Conservation (phyloP, 2,113 vertebrate species). For the Coregonus clupeaformis region DNA sequence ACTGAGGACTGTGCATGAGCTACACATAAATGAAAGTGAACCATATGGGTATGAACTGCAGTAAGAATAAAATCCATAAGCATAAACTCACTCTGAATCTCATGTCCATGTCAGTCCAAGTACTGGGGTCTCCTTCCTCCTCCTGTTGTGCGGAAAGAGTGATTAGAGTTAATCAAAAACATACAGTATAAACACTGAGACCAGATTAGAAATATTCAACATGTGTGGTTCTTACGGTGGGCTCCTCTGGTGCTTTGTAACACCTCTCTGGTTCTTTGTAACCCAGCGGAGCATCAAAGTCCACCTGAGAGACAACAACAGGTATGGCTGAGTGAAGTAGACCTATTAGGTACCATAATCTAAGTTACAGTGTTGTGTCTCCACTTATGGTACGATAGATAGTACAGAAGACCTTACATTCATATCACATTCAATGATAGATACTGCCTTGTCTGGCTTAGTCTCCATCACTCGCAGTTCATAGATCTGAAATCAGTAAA, state of each 20-base stretch:
- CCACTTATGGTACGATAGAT: background rate
- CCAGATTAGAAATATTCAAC: background rate
- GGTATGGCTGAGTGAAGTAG: background rate
- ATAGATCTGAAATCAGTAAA: constrained; percentile 82
- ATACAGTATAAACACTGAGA: background rate
- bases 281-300: constrained; percentile 96
- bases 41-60: background rate
- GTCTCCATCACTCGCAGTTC: constrained; percentile 98
- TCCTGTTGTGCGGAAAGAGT: constrained; percentile 72
- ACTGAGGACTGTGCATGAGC: background rate
- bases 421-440: constrained; percentile 99
- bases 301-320: constrained; percentile 77
- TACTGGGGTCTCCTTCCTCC: constrained; percentile 83
- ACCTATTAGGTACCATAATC: too few species aligned
- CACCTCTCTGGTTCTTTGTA: constrained; percentile 96
- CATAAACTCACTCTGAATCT: constrained; percentile 88
- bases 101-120: constrained; percentile 84
- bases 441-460: constrained; percentile 97
- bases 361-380: background rate
- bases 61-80: background rate
- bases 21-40: background rate
- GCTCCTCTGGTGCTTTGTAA: constrained; percentile 84
- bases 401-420: constrained; percentile 79
- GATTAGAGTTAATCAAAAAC: background rate
- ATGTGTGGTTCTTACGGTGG: constrained; percentile 67